phyloP scores from a whole-genome alignment of 2,888 invertebrate genomes.

The Synanthedon andrenaeformis region DNA sequence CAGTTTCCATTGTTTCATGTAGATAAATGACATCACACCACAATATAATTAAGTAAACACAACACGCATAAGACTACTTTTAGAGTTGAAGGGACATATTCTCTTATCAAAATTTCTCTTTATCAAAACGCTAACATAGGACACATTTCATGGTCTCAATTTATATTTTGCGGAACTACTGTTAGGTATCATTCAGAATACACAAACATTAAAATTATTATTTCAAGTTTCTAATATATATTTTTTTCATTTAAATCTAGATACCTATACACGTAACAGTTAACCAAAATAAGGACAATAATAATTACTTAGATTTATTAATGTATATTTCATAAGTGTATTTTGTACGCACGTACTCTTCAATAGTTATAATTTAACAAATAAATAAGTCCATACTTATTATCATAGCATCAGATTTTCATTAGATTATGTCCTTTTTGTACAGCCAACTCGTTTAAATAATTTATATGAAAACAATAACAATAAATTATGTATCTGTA shows the following conservation, averaged over 20 bases:
- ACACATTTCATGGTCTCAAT: background rate
- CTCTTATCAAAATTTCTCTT: background rate
- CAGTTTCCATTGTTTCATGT: background rate
- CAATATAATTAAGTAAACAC: slow-evolving; percentile 1
- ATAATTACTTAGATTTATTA: background rate
- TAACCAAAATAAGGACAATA: background rate
- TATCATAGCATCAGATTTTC: background rate
- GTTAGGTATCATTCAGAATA: too few species aligned
- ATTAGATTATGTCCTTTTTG: background rate
- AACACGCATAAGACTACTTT: background rate
- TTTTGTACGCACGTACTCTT: too few species aligned
- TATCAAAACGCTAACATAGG: background rate
- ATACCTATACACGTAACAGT: background rate
- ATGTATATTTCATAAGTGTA: too few species aligned
- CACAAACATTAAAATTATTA: too few species aligned
- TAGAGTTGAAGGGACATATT: background rate
- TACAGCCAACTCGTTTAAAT: background rate
- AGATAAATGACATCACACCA: slow-evolving; percentile 1
- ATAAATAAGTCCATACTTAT: background rate
- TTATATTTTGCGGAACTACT: background rate
- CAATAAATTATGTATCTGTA: slow-evolving; percentile 1
- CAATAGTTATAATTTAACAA: too few species aligned
- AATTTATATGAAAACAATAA: slow-evolving; percentile 1
- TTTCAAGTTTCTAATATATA: too few species aligned
- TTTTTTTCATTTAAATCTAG: too few species aligned